These are phyloP conservation scores for Sebastes matsubarae DNA, from an alignment of 2,797 vertebrate genomes.

Conservation along the genomic window DNA sequence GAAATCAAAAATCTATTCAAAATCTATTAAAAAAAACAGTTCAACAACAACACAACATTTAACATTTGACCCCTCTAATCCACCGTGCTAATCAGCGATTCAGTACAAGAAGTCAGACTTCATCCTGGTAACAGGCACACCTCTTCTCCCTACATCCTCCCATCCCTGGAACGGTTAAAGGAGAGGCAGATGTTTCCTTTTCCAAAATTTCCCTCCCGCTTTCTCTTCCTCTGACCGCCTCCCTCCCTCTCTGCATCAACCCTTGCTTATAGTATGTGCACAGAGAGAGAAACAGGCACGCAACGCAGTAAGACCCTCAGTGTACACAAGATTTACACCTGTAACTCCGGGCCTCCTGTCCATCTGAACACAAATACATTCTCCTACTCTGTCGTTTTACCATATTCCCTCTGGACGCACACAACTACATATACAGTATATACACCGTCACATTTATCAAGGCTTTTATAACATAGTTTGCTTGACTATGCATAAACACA, in stretches of 20 bases:
- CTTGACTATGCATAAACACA: slow-evolving; percentile 70
- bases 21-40: not conserved
- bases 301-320: not conserved
- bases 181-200: slow-evolving; percentile 74
- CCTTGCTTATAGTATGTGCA: not conserved
- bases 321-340: slow-evolving; percentile 11
- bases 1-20: not conserved
- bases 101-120: slow-evolving; percentile 5
- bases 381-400: not conserved
- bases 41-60: not conserved
- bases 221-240: slow-evolving; percentile 25
- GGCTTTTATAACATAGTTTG: slow-evolving; percentile 54
- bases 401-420: slow-evolving; percentile 4
- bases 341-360: not conserved
- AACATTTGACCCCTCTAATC: not conserved
- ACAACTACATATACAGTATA: slow-evolving; percentile 2
- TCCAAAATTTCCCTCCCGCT: slow-evolving; percentile 19
- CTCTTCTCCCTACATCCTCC: slow-evolving; percentile 35
- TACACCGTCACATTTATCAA: slow-evolving; percentile 49
- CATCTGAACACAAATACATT: not conserved
- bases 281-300: not conserved
- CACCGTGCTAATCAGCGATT: not conserved
- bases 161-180: slow-evolving; percentile 39
- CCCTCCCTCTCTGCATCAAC: slow-evolving; percentile 6
- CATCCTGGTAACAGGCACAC: slow-evolving; percentile 18